A percentile compares a stretch with the other conserved stretches of the same genome.
phyloP scores from a whole-genome alignment of 2,113 vertebrate species.

The Stictonetta naevosa region DNA sequence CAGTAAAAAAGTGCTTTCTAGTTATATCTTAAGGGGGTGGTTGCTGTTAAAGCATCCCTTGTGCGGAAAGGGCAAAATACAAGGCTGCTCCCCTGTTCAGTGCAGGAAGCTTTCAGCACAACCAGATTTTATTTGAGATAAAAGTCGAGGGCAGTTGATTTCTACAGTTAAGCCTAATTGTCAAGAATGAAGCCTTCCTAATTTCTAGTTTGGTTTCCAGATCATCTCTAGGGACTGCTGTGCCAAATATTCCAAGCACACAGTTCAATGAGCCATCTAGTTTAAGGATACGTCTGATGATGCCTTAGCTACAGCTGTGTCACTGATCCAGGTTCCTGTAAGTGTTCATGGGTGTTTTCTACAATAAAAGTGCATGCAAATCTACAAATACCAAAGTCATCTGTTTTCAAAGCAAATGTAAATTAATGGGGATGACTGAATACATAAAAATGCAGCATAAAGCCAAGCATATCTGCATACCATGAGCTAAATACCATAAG shows the following conservation, averaged over 20 bases:
- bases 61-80: not conserved
- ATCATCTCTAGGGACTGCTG: not conserved
- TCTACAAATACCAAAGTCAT: not conserved
- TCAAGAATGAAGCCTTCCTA: not conserved
- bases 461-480: not conserved
- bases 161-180: not conserved
- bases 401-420: not conserved
- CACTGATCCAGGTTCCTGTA: not conserved
- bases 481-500: not conserved
- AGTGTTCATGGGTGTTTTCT: not conserved
- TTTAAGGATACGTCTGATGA: not conserved
- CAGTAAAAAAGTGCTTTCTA: not conserved
- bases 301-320: not conserved
- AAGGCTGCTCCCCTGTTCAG: not conserved
- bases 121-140: not conserved
- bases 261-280: not conserved
- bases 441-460: fast-evolving
- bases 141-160: not conserved
- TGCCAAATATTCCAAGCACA: not conserved
- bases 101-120: not conserved
- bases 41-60: not conserved
- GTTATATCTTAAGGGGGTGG: not conserved
- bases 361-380: not conserved
- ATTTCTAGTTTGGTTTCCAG: not conserved
- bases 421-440: not conserved